phyloP scores from a whole-genome alignment of 1,140 invertebrate species.

The Atta texana region DNA sequence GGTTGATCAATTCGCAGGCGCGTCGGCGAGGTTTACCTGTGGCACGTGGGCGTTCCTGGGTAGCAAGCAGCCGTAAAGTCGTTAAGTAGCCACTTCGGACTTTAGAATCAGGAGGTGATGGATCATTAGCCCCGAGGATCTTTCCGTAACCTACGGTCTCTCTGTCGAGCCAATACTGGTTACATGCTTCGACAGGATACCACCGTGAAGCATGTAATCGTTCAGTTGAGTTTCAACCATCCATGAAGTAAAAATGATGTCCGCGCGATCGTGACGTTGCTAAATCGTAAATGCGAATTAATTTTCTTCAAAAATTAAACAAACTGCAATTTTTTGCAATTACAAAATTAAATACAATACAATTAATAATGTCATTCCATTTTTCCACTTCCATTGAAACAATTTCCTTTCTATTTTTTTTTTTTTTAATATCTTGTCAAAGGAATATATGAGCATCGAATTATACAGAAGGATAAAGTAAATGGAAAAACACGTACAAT shows the following conservation, averaged over 20 bases:
- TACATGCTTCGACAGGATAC: slow-evolving; percentile 51
- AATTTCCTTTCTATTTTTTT: not conserved
- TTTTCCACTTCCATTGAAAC: not conserved
- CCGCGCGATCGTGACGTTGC: slow-evolving; percentile 41
- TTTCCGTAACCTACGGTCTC: slow-evolving; percentile 62
- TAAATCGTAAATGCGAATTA: slow-evolving; percentile 43
- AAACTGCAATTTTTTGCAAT: not conserved
- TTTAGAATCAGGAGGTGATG: slow-evolving; percentile 71
- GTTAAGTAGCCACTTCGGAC: slow-evolving; percentile 73
- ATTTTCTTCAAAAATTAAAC: slow-evolving; percentile 16
- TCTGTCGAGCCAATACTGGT: slow-evolving; percentile 31
- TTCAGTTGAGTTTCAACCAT: slow-evolving; percentile 36
- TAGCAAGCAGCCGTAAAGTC: slow-evolving; percentile 72
- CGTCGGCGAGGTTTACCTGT: slow-evolving; percentile 59
- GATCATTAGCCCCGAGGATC: slow-evolving; percentile 72
- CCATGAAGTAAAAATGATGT: slow-evolving; percentile 45
- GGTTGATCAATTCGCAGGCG: slow-evolving; percentile 70
- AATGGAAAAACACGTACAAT: not conserved
- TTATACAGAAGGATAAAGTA: slow-evolving; percentile 11
- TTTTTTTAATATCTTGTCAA: not conserved
- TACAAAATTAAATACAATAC: not conserved
- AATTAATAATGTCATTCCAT: not conserved
- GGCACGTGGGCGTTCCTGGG: slow-evolving; percentile 70
- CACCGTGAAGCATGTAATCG: slow-evolving; percentile 55
- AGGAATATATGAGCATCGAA: slow-evolving; percentile 6